Evolutionary conservation across 2,888 invertebrate species (phyloP), one percentile per base, ranked within the genome.

Genomic region (Acleris holmiana): DNA sequence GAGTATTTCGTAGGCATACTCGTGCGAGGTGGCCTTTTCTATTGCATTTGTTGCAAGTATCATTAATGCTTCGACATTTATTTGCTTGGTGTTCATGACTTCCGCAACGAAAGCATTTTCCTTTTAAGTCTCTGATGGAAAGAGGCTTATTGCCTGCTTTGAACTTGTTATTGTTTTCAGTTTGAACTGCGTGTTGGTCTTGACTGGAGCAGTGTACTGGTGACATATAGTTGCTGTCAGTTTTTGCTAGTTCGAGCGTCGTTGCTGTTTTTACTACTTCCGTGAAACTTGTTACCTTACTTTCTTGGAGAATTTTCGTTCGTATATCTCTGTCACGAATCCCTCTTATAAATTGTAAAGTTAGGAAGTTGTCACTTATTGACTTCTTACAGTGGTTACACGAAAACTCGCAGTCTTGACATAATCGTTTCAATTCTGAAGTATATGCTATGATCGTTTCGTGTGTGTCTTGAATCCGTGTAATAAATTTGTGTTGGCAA

Each of bases 271-370:
- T 13, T 4, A 40, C 40, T 40, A 40, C 13, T 4, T 47, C 47
- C 18, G 1, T 18, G 19, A 47, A 47, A 18, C 18, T 18, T 18
- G 19, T 47, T 10, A 19, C 18, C 13, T 18, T 47, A 19, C 18
- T 18, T 10, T 47, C 47, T 47, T 47, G 18, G 6, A 47, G 19
- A 10, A 47, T 19, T 47, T 47, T 47, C 10, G 19, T 18, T 19
- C 47, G 18, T 10, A 47, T 17, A 13, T 55, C 49, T 35, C 19
- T 47, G 47, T 47, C 47, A 19, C 19, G 47, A 8, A 47, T 7
- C 8, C 47, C 47, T 19, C 47, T 18, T 19, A 47, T 47, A 47
- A 47, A 47, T 18, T 47, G 47, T 19, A 47, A 18, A 18, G 47
- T 47, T 18, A 47, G 13, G 19, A 47, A 47, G 18, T 47, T 47